Evolutionary conservation across 2,888 invertebrate species (phyloP).

Genomic region (Axea sp.): DNA sequence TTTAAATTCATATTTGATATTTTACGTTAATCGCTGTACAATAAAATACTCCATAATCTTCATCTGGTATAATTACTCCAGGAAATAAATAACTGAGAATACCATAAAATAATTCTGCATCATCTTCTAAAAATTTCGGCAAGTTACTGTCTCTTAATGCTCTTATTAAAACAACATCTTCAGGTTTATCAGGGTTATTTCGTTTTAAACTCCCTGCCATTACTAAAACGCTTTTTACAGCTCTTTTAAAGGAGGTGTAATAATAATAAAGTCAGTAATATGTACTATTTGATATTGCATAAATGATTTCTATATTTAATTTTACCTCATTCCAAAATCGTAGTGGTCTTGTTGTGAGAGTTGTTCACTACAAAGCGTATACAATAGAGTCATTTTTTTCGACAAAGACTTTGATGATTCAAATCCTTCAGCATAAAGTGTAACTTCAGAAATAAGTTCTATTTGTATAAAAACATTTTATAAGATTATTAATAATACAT

Average conservation of each 20-base stretch:
- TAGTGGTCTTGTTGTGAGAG: constrained; percentile 95
- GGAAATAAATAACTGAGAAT: constrained; percentile 95
- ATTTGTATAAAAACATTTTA: constrained; percentile 47
- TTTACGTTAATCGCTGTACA: constrained; percentile 80
- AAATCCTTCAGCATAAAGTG: constrained; percentile 95
- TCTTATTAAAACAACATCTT: constrained; percentile 90
- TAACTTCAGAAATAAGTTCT: constrained; percentile 94
- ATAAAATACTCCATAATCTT: constrained; percentile 89
- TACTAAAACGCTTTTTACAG: constrained; percentile 94
- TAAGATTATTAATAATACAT: no score
- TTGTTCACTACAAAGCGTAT: constrained; percentile 94
- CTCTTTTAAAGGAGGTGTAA: constrained; percentile 80
- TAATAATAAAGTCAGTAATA: no score
- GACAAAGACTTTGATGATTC: constrained; percentile 93
- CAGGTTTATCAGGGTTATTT: constrained; percentile 89
- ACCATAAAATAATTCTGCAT: constrained; percentile 90
- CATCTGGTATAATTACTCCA: constrained; percentile 87
- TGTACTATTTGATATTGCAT: background rate
- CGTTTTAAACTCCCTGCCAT: constrained; percentile 95
- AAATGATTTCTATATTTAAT: background rate
- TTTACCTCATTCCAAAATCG: constrained; percentile 90
- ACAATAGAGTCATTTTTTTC: constrained; percentile 95
- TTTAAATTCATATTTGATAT: constrained; percentile 1
- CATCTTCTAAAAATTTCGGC: constrained; percentile 93
- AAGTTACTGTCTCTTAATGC: constrained; percentile 94